Evolutionary conservation across 2,113 vertebrate genomes (phyloP).

Genomic region (Anser brachyrhynchus): DNA sequence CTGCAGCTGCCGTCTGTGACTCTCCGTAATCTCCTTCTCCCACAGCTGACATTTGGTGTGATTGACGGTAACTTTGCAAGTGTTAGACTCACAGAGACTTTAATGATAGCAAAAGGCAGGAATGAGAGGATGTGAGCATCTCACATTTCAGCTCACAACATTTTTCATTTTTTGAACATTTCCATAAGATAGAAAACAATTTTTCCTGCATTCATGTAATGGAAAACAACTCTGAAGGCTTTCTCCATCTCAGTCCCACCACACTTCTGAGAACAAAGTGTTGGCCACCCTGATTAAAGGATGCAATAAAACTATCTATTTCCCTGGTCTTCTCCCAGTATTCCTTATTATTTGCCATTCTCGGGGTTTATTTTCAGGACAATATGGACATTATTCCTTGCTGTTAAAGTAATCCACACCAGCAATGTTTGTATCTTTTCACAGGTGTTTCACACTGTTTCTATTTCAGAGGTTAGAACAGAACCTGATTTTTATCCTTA

Average conservation of each 20-base stretch:
- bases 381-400: not conserved
- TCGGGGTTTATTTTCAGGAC: not conserved
- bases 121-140: not conserved
- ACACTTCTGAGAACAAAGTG: not conserved
- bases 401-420: not conserved
- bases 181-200: not conserved
- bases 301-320: not conserved
- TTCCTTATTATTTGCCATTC: not conserved
- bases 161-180: conserved; percentile 5
- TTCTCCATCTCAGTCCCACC: not conserved
- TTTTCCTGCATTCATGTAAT: not conserved
- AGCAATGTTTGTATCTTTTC: not conserved
- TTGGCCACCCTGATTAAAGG: not conserved
- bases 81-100: not conserved
- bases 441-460: not conserved
- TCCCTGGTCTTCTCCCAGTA: not conserved
- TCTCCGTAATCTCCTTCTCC: not conserved
- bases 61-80: not conserved
- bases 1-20: not conserved
- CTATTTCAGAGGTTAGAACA: not conserved
- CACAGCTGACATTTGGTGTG: not conserved
- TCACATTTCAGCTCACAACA: not conserved
- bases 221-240: not conserved
- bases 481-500: not conserved
- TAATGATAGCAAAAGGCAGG: conserved; percentile 7